Evolutionary conservation across 2,113 vertebrate species (phyloP).

Genomic region (Monopterus albus): DNA sequence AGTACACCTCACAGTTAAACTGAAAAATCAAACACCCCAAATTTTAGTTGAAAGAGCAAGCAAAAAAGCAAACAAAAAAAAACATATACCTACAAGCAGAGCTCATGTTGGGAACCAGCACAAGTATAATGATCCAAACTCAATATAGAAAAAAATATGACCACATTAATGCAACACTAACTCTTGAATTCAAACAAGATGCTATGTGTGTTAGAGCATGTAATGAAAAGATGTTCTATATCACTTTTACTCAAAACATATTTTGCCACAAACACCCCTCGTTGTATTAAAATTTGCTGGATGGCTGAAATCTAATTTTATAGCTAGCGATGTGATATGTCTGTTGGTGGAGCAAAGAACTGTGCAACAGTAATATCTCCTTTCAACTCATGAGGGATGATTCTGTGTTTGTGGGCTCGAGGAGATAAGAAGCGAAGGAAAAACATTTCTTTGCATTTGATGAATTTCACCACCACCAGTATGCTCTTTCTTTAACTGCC

Average conservation of each 20-base stretch:
- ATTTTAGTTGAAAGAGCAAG: no score
- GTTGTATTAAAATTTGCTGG: neutral
- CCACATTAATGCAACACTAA: neutral
- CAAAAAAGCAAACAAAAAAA: no score
- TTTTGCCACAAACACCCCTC: slow-evolving; percentile 11
- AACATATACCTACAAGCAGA: no score
- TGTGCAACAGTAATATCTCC: neutral
- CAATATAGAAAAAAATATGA: no score
- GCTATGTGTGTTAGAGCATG: neutral
- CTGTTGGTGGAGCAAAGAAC: neutral
- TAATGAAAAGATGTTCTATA: slow-evolving; percentile 18
- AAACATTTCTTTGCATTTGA: neutral
- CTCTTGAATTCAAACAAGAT: neutral
- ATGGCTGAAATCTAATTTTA: slow-evolving; percentile 9
- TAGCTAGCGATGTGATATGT: neutral
- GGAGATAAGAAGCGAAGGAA: neutral
- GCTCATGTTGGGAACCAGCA: no score
- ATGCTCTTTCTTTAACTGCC: neutral
- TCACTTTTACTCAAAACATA: neutral
- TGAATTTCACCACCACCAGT: neutral
- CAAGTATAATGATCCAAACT: no score
- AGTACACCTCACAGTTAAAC: no score
- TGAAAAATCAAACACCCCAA: no score
- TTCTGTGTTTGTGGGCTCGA: neutral
- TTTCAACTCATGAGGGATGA: neutral